These are phyloP conservation scores for Prionailurus bengalensis DNA, from an alignment of 2,113 vertebrate genomes.

Conservation along the genomic window DNA sequence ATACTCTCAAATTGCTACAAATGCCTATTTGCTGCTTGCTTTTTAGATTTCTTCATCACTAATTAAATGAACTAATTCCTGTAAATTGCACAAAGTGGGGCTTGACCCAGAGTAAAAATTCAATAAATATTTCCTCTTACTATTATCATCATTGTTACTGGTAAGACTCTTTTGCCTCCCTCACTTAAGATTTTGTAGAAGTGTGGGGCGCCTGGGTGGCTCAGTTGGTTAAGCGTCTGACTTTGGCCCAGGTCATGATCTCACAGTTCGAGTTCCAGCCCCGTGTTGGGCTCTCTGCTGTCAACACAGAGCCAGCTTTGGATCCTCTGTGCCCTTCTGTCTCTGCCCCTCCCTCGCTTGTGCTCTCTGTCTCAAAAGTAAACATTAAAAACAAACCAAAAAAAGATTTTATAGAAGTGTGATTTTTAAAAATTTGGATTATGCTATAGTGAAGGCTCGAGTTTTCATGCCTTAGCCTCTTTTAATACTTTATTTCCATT, in stretches of 20 bases:
- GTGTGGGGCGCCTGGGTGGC: no score
- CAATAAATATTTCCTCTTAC: background rate
- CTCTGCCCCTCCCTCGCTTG: no score
- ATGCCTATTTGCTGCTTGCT: background rate
- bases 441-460: background rate
- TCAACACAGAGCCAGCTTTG: no score
- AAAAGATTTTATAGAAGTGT: background rate
- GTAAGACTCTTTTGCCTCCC: background rate
- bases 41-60: slow-evolving; percentile 8
- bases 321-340: no score
- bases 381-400: no score
- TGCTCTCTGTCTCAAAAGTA: no score
- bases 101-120: background rate
- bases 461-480: background rate
- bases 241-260: no score
- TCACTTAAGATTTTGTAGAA: background rate
- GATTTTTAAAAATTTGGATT: background rate
- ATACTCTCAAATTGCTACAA: background rate
- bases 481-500: background rate
- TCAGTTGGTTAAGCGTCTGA: no score
- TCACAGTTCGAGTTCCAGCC: no score
- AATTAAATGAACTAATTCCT: background rate
- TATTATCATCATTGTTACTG: background rate
- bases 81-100: slow-evolving; percentile 19
- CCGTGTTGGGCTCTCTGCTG: no score